phyloP scores from a whole-genome alignment of 2,797 vertebrate genomes.

The Sebastes hubbsi region DNA sequence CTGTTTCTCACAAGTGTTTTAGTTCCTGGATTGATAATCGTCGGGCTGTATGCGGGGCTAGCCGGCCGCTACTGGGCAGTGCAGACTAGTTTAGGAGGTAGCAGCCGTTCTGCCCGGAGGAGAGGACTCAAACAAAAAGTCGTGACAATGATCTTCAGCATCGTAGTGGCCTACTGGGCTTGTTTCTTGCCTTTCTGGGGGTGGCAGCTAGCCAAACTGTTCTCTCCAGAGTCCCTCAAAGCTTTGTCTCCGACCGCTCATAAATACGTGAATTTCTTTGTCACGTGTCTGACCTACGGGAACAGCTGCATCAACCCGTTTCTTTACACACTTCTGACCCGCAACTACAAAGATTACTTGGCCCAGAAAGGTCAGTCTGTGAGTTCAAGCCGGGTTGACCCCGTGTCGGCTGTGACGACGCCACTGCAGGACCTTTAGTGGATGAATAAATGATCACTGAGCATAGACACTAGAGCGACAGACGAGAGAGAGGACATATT shows the following conservation, averaged over 20 bases:
- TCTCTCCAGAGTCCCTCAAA: constrained; percentile 73
- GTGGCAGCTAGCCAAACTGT: constrained; percentile 87
- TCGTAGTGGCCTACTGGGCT: constrained; percentile 86
- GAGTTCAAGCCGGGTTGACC: constrained; percentile 73
- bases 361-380: constrained; percentile 77
- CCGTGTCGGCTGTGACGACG: constrained; percentile 51
- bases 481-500: not conserved
- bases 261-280: constrained; percentile 87
- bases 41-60: constrained; percentile 75
- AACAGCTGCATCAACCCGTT: constrained; percentile 91
- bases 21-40: constrained; percentile 80
- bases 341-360: constrained; percentile 77
- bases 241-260: constrained; percentile 75
- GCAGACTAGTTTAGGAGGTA: constrained; percentile 49
- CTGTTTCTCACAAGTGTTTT: constrained; percentile 86
- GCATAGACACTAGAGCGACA: accelerated
- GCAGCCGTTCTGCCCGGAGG: constrained; percentile 27
- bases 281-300: constrained; percentile 89
- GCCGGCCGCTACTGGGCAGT: constrained; percentile 75
- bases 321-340: constrained; percentile 86
- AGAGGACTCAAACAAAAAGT: constrained; percentile 76
- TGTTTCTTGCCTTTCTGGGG: constrained; percentile 91
- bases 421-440: constrained; percentile 64
- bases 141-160: constrained; percentile 84
- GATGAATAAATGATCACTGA: not conserved